These are phyloP conservation scores for Anastrepha ludens DNA, from an alignment of 1,140 invertebrate species.

Conservation along the genomic window DNA sequence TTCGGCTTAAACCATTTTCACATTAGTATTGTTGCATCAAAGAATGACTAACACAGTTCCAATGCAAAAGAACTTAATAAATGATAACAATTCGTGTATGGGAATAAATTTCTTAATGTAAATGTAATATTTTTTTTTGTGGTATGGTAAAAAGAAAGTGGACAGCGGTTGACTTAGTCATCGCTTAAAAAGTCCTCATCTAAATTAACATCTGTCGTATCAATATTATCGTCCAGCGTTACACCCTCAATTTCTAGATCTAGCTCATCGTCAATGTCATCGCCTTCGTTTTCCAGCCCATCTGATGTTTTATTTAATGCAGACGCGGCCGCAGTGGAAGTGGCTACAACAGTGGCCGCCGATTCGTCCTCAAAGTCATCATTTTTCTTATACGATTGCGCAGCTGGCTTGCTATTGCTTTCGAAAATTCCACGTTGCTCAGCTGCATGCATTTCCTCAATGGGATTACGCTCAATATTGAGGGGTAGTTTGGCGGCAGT, in stretches of 20 bases:
- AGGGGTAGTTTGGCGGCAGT: constrained; percentile 77
- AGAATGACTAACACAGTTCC: not conserved
- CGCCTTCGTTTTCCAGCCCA: constrained; percentile 55
- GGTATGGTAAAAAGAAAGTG: not conserved
- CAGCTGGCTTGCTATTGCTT: constrained; percentile 60
- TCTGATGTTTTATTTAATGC: constrained; percentile 65
- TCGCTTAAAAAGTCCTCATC: constrained; percentile 69
- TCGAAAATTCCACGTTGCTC: constrained; percentile 61
- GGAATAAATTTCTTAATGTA: constrained; percentile 35
- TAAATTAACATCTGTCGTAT: constrained; percentile 76
- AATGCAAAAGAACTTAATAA: constrained; percentile 20
- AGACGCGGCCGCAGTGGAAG: constrained; percentile 62
- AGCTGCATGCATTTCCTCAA: constrained; percentile 81
- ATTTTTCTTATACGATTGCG: constrained; percentile 61
- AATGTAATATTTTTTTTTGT: not conserved
- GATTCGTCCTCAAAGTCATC: constrained; percentile 59
- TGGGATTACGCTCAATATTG: constrained; percentile 83
- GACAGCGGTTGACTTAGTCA: constrained; percentile 61
- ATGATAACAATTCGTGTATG: not conserved
- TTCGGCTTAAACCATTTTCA: not conserved
- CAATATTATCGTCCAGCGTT: constrained; percentile 81
- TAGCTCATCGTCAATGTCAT: constrained; percentile 77
- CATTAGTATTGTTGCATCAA: constrained; percentile 29
- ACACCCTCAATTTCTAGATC: constrained; percentile 79
- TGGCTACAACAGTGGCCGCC: constrained; percentile 54